A percentile compares a stretch with the other conserved stretches of the same genome.
phyloP scores from a whole-genome alignment of 2,797 vertebrate genomes.

The Eupleurogrammus muticus region DNA sequence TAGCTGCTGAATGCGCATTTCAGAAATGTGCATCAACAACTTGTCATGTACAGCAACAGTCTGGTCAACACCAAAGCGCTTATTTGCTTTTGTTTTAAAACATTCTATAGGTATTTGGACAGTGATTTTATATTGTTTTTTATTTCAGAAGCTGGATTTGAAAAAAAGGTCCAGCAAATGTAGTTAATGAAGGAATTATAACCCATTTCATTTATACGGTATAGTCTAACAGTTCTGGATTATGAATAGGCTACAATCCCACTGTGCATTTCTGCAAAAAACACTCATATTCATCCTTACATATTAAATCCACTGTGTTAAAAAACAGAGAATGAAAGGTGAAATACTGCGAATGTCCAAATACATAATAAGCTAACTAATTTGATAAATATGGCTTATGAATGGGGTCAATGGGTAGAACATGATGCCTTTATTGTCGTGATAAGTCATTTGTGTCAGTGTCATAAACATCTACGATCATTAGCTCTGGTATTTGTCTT shows the following conservation, averaged over 20 bases:
- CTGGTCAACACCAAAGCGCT: conserved; percentile 67
- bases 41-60: conserved; percentile 25
- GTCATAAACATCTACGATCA: background rate
- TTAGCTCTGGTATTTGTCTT: conserved; percentile 67
- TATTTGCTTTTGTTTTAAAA: background rate
- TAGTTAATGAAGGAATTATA: conserved; percentile 2
- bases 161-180: conserved; percentile 16
- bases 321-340: background rate
- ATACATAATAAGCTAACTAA: background rate
- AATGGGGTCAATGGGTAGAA: background rate
- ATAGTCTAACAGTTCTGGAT: background rate
- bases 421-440: background rate
- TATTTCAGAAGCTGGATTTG: conserved; percentile 22
- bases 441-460: conserved; percentile 4
- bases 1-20: conserved; percentile 61
- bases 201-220: background rate
- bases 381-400: background rate
- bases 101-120: background rate
- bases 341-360: background rate
- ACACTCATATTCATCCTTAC: background rate
- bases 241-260: background rate
- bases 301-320: conserved; percentile 22
- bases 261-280: background rate
- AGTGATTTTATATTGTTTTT: conserved; percentile 20
- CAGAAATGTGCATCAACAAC: conserved; percentile 63